Conservation (phyloP, 2,113 vertebrate species). For the Delphinus delphis region DNA sequence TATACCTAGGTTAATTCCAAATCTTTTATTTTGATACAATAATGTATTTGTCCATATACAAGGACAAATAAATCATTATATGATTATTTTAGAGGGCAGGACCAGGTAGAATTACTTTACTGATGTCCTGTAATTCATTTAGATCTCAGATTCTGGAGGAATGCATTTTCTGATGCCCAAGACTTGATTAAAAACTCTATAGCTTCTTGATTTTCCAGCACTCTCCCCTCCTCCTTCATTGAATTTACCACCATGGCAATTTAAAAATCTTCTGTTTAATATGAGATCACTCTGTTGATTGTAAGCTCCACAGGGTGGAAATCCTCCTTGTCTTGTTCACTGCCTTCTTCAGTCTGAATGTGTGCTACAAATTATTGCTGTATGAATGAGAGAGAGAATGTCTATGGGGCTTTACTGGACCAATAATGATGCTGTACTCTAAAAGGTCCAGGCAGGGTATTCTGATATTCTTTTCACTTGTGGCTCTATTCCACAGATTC, state of each 20-base stretch:
- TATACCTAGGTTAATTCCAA: neutral
- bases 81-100: neutral
- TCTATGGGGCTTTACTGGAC: neutral
- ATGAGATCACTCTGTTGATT: neutral
- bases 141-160: neutral
- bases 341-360: neutral
- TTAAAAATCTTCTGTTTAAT: neutral
- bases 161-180: neutral
- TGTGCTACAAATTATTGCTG: neutral
- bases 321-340: neutral
- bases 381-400: too few relatives aligned
- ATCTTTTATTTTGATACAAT: neutral
- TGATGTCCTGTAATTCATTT: neutral
- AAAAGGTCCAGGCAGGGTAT: neutral
- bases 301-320: neutral
- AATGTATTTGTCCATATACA: neutral
- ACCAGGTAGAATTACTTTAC: neutral
- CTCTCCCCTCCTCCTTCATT: neutral
- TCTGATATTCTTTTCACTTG: neutral
- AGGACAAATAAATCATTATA: neutral
- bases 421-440: neutral
- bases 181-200: neutral
- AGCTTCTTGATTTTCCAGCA: neutral
- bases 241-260: neutral
- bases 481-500: neutral